Base-by-base conservation (phyloP, 1,140 invertebrate species). In the Phymorhynchus buccinoides region DNA sequence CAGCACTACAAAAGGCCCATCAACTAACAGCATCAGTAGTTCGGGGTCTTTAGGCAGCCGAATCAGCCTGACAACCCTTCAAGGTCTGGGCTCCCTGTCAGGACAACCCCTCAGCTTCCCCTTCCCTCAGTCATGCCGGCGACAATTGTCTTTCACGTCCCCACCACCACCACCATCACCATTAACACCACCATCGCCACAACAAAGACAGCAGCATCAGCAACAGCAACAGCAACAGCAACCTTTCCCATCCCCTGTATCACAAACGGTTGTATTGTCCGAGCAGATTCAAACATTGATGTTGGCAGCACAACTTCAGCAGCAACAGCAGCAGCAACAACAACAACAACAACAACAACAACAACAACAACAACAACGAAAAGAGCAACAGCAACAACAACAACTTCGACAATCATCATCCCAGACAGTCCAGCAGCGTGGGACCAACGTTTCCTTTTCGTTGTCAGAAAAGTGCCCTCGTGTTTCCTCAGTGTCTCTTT, bases 311-410 rank as follows among this genome's bases (percentile, higher is more conserved):
- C 80, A 86, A 52, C 44, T 1, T n/a, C 78, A 48, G 80, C 77
- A 35, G 42, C 71, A 84, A 32, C 35, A 32, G 14, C 68, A 78
- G n/a, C 83, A 84, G 75, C 73, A 62, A 84, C 73, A 56, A 22
- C 48, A 80, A 6, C 48, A 18, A 27, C 80, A 82, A 73, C 78
- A 85, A 14, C 66, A 52, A 52, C 84, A 80, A 32, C n/a, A 56
- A 16, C 4, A 37, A 18, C 66, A 35, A 41, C 81, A 18, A 52
- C 66, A 56, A 14, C 71, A 56, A 42, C 68, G 68, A 14, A 80
- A 77, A n/a, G 71, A 83, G 0, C 78, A 78, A 48, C 44, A 73
- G 48, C 80, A 71, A 39, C 48, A 30, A 22, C 32, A 30, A 71
- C 32, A 3, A 22, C 41, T 32, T 27, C 42, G 35, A 44, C 18